These are phyloP conservation scores for Peromyscus nudipes DNA, from an alignment of 2,797 vertebrate genomes.

Conservation along the genomic window DNA sequence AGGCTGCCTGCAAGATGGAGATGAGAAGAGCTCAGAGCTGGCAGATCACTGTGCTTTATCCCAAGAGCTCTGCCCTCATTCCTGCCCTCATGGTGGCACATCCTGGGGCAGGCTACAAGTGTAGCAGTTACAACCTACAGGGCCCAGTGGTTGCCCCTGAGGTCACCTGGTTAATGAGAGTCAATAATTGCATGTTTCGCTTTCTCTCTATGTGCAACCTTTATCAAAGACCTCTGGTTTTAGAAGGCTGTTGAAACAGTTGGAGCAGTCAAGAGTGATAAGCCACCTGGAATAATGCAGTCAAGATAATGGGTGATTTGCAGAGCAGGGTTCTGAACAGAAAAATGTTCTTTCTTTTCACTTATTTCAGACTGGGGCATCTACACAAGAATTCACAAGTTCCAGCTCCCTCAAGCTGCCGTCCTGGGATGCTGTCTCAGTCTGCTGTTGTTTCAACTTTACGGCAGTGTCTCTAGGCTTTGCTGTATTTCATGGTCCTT, in stretches of 20 bases:
- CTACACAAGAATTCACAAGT: neutral
- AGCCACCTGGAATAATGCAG: neutral
- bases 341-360: neutral
- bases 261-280: neutral
- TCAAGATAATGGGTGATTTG: neutral
- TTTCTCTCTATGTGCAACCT: neutral
- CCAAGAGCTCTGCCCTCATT: neutral
- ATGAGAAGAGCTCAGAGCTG: neutral
- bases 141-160: neutral
- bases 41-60: neutral
- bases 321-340: neutral
- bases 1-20: neutral
- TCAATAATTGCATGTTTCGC: constrained; percentile 28
- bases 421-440: neutral
- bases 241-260: neutral
- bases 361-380: neutral
- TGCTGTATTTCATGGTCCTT: neutral
- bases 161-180: neutral
- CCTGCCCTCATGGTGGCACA: neutral
- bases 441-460: neutral
- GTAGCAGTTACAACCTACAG: too few species aligned
- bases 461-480: neutral
- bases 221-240: constrained; percentile 51
- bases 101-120: neutral
- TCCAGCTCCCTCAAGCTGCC: neutral